Evolutionary conservation across 2,888 invertebrate species (phyloP).

Genomic region (Lithophane semibrunnea): DNA sequence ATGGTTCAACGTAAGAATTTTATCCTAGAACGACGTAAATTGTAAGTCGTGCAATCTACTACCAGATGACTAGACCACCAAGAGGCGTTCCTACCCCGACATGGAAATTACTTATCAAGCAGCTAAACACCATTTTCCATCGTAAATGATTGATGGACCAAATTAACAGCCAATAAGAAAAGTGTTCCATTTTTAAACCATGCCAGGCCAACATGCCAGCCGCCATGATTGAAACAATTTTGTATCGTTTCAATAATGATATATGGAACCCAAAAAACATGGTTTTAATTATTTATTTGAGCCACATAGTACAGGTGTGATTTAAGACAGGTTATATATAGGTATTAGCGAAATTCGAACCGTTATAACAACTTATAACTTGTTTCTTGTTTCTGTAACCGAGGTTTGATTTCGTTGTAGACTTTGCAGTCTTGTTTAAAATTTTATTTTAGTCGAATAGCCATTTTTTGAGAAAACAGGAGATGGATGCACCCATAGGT

Average conservation of each 20-base stretch:
- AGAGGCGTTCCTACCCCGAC: constrained; percentile 20
- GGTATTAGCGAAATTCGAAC: constrained; percentile 86
- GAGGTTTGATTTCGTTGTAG: constrained; percentile 73
- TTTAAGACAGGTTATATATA: constrained; percentile 81
- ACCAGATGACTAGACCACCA: neutral
- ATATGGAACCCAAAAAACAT: constrained; percentile 76
- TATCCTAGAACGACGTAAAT: neutral
- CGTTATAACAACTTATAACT: constrained; percentile 76
- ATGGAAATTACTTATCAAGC: constrained; percentile 41
- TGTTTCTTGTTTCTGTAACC: constrained; percentile 83
- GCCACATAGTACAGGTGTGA: constrained; percentile 85
- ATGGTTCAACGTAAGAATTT: too few species aligned
- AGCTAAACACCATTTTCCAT: constrained; percentile 48
- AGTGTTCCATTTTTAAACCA: constrained; percentile 60
- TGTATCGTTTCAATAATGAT: constrained; percentile 72
- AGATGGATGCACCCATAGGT: neutral
- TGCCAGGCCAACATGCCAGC: constrained; percentile 49
- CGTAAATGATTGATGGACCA: constrained; percentile 49
- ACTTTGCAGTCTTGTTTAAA: constrained; percentile 25
- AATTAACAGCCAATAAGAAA: constrained; percentile 54
- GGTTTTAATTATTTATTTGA: constrained; percentile 82
- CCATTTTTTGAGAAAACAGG: neutral
- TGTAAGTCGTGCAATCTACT: neutral
- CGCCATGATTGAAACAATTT: constrained; percentile 72
- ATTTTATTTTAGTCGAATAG: neutral